Percentiles rank a stretch among this genome's conserved stretches.
Conservation (phyloP, 2,888 invertebrate species). For the Agrotis puta region DNA sequence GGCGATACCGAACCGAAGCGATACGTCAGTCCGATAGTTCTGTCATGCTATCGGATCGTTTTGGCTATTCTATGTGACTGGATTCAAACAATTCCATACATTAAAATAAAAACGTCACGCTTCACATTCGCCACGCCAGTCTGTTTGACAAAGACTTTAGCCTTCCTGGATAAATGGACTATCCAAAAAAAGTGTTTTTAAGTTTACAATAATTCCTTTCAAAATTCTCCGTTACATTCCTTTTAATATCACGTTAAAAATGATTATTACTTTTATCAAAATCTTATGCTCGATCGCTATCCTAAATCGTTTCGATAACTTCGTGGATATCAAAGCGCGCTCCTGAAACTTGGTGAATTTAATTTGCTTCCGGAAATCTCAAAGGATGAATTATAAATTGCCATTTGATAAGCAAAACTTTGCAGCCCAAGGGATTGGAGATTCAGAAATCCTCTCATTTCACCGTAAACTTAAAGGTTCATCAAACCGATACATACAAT, state of each 20-base stretch:
- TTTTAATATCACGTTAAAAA: not conserved
- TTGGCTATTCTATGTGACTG: too few species aligned
- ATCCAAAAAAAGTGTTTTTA: too few species aligned
- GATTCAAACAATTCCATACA: too few species aligned
- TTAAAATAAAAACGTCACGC: too few species aligned
- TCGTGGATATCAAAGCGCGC: slow-evolving; percentile 6
- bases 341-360: slow-evolving; percentile 34
- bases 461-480: not conserved
- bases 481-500: too few species aligned
- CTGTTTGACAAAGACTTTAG: too few species aligned
- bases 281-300: slow-evolving; percentile 16
- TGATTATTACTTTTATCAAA: slow-evolving; percentile 11
- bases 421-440: not conserved
- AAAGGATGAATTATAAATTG: slow-evolving; percentile 27
- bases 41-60: too few species aligned
- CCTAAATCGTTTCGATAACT: slow-evolving; percentile 21
- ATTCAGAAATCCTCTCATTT: not conserved
- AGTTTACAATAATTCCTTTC: not conserved
- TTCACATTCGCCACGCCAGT: too few species aligned
- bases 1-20: too few species aligned
- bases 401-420: slow-evolving; percentile 9
- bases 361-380: slow-evolving; percentile 23
- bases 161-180: too few species aligned
- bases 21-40: too few species aligned
- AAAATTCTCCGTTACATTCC: not conserved